Evolutionary conservation across 2,888 invertebrate species (phyloP).

Genomic region (Macaria notata): DNA sequence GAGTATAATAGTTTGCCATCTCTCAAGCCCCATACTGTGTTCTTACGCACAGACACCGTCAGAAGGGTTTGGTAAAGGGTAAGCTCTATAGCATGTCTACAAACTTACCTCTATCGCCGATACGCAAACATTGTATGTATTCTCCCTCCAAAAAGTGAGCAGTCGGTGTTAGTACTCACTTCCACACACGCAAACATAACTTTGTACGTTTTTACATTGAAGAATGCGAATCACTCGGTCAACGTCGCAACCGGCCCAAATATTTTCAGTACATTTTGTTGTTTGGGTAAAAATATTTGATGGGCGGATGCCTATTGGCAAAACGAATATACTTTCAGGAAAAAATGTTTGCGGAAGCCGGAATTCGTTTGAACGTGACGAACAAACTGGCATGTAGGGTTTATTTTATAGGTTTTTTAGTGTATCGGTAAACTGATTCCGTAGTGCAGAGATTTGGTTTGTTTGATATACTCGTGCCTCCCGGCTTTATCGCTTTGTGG

Average conservation of each 20-base stretch:
- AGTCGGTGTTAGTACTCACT: conserved; percentile 25
- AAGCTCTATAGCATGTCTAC: conserved; percentile 37
- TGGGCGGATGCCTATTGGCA: conserved; percentile 22
- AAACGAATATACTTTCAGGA: conserved; percentile 16
- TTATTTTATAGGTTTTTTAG: conserved; percentile 19
- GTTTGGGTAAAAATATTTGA: conserved; percentile 37
- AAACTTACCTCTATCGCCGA: conserved; percentile 38
- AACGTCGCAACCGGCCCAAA: conserved; percentile 39
- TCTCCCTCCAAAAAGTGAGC: conserved; percentile 21
- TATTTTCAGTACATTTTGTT: conserved; percentile 40
- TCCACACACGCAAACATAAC: conserved; percentile 37
- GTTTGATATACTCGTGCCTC: not conserved
- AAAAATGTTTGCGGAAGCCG: conserved; percentile 17
- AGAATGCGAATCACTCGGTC: conserved; percentile 44
- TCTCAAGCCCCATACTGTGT: conserved; percentile 12
- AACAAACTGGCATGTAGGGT: conserved; percentile 11
- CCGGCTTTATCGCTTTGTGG: not conserved
- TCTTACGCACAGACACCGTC: conserved; percentile 29
- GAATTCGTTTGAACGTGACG: conserved; percentile 19
- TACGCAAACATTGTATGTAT: conserved; percentile 26
- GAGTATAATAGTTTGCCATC: not conserved
- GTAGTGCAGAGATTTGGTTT: conserved; percentile 5
- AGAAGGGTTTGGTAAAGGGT: conserved; percentile 41
- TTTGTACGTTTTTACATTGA: conserved; percentile 41
- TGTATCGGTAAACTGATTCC: conserved; percentile 11